Evolutionary conservation across 2,113 vertebrate species (phyloP).

Genomic region (Callipepla californica): DNA sequence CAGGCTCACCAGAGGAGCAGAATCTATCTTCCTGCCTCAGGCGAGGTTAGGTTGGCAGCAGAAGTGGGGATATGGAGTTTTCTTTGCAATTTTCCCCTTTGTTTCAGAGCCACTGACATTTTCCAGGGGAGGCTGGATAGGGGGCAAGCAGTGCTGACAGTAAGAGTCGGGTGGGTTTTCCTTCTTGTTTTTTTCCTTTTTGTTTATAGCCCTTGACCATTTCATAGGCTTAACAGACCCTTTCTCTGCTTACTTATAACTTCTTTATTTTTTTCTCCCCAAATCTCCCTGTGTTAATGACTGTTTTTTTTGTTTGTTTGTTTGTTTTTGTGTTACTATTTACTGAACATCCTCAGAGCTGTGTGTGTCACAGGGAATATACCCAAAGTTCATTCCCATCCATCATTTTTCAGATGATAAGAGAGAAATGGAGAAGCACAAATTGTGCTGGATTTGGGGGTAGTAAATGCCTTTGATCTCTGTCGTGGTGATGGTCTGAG

Average conservation of each 20-base stretch:
- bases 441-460: not conserved
- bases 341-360: constrained; percentile 26
- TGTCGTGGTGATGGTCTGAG: not conserved
- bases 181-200: too few relatives aligned
- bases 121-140: not conserved
- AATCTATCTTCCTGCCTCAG: constrained; percentile 8
- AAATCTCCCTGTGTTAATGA: not conserved
- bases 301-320: not conserved
- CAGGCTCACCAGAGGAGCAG: constrained; percentile 26
- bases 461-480: constrained; percentile 25
- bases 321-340: constrained; percentile 37
- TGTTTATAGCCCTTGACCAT: not conserved
- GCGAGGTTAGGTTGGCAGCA: constrained; percentile 45
- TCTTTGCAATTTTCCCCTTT: not conserved
- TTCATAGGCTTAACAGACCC: constrained; percentile 25
- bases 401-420: constrained; percentile 1
- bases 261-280: not conserved
- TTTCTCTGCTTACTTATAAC: constrained; percentile 48
- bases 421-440: not conserved
- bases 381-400: not conserved
- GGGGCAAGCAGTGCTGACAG: not conserved
- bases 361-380: constrained; percentile 4
- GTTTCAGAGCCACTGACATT: not conserved
- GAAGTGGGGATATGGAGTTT: not conserved
- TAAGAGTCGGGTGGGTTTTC: not conserved